A percentile compares a stretch with the other conserved stretches of the same genome.
Conservation (phyloP, 2,797 vertebrate genomes). For the Sarcophilus harrisii region DNA sequence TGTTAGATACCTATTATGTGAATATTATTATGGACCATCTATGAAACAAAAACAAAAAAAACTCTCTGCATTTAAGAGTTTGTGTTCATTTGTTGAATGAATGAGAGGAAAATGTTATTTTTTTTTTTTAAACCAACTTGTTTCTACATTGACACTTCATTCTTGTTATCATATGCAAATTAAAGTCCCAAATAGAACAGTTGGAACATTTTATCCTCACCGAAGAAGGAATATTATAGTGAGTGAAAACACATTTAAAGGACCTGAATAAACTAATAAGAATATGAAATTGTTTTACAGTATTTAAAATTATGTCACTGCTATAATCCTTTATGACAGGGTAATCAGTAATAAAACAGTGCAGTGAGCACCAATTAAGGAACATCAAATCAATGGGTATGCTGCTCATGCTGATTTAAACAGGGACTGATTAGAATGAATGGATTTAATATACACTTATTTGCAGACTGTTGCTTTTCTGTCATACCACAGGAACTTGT, state of each 20-base stretch:
- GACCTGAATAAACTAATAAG: constrained; percentile 67
- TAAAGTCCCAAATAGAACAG: constrained; percentile 41
- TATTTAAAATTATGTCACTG: constrained; percentile 80
- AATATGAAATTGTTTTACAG: constrained; percentile 73
- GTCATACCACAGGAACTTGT: constrained; percentile 83
- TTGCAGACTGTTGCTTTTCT: constrained; percentile 85
- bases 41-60: not conserved
- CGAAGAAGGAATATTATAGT: constrained; percentile 57
- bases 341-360: constrained; percentile 85
- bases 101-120: not conserved
- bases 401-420: constrained; percentile 83
- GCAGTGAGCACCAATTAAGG: constrained; percentile 85
- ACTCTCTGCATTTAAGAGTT: not conserved
- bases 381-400: constrained; percentile 83
- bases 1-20: not conserved
- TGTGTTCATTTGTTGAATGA: not conserved
- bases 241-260: constrained; percentile 65
- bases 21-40: not conserved
- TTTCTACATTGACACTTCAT: constrained; percentile 23
- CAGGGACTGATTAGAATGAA: constrained; percentile 85
- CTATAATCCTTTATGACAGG: constrained; percentile 81
- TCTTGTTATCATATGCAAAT: constrained; percentile 59
- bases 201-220: constrained; percentile 25
- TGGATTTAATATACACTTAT: constrained; percentile 86
- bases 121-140: not conserved